Percentiles rank a stretch among this genome's conserved stretches.
These are phyloP conservation scores for Oxyura jamaicensis DNA, from an alignment of 2,113 vertebrate genomes.

Conservation along the genomic window DNA sequence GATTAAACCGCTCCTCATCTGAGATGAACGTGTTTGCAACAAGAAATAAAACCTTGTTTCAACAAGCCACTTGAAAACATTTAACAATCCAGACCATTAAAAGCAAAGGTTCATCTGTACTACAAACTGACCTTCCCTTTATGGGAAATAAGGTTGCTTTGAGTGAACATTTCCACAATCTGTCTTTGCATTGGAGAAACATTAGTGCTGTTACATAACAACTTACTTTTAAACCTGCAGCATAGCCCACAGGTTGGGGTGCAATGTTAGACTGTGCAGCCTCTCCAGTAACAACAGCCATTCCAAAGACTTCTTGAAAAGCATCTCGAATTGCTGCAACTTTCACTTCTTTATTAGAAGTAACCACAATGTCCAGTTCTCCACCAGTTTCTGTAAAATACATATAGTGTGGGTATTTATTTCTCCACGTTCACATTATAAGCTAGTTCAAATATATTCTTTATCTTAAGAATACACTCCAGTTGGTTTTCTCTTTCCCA, in stretches of 20 bases:
- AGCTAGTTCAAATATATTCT: neutral
- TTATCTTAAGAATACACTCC: neutral
- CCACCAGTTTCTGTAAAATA: conserved; percentile 88
- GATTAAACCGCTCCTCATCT: neutral
- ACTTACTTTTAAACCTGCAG: conserved; percentile 94
- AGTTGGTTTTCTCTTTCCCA: neutral
- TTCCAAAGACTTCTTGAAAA: conserved; percentile 97
- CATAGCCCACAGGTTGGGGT: conserved; percentile 94
- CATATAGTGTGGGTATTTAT: neutral
- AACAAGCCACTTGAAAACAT: neutral
- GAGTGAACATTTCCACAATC: neutral
- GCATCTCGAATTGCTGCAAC: conserved; percentile 92
- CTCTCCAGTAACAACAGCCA: conserved; percentile 93
- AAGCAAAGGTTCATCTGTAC: neutral
- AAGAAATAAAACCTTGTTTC: neutral
- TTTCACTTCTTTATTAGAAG: conserved; percentile 89
- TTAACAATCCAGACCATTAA: neutral
- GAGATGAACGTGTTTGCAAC: neutral
- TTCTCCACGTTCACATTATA: neutral
- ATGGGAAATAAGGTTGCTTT: neutral
- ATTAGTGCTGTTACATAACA: fast-evolving
- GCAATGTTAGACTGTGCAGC: conserved; percentile 93
- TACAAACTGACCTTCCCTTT: neutral
- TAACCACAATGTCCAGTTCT: conserved; percentile 93
- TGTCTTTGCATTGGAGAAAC: neutral